Evolutionary conservation across 2,888 invertebrate species (phyloP).

Genomic region (Cenopis cana): DNA sequence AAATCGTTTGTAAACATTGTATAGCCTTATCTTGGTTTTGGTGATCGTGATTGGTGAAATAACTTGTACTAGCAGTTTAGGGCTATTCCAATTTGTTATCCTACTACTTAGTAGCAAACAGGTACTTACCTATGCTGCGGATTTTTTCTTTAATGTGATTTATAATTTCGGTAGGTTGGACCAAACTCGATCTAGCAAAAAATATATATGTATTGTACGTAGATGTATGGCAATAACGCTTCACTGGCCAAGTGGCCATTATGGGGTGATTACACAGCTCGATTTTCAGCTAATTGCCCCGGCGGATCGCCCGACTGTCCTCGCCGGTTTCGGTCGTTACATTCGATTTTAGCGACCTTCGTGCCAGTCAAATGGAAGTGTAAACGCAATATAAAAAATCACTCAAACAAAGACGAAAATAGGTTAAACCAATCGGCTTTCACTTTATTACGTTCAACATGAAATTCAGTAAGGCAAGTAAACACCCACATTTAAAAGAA

Average conservation of each 20-base stretch:
- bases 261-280: slow-evolving; percentile 11
- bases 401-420: neutral
- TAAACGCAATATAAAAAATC: neutral
- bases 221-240: neutral
- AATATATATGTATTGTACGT: neutral
- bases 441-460: neutral
- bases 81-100: no score
- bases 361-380: neutral
- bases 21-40: neutral
- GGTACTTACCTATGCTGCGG: no score
- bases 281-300: slow-evolving; percentile 29
- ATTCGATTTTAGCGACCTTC: slow-evolving; percentile 10
- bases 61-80: neutral
- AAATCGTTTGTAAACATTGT: slow-evolving; percentile 27
- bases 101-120: no score
- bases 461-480: no score
- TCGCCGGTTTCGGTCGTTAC: slow-evolving; percentile 13
- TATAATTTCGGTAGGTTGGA: neutral
- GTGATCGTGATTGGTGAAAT: neutral
- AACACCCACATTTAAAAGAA: neutral
- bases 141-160: neutral
- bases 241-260: slow-evolving; percentile 11
- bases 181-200: neutral
- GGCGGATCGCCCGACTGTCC: slow-evolving; percentile 8
- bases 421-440: no score